A percentile compares a stretch with the other conserved stretches of the same genome.
Conservation (phyloP, 2,797 vertebrate genomes). For the Etheostoma nigrum region DNA sequence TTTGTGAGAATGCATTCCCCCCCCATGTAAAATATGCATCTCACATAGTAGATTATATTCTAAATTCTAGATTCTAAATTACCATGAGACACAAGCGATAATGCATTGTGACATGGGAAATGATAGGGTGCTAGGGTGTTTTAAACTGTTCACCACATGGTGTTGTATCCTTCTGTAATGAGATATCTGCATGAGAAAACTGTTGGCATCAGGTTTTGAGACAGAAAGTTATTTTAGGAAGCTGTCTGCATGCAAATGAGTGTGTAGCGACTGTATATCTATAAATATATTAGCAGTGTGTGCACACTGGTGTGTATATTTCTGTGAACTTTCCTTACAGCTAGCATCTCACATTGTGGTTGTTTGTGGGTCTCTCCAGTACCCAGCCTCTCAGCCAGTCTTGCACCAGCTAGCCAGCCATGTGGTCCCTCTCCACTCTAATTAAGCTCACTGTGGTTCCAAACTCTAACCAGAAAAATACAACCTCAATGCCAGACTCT, state of each 20-base stretch:
- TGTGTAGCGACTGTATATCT: constrained; percentile 45
- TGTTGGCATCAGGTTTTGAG: constrained; percentile 26
- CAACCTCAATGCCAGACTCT: constrained; percentile 59
- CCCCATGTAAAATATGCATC: constrained; percentile 30
- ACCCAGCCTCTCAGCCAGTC: constrained; percentile 45
- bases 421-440: constrained; percentile 74
- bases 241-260: constrained; percentile 62
- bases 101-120: constrained; percentile 24
- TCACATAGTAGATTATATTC: not conserved
- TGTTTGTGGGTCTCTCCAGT: constrained; percentile 51
- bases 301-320: constrained; percentile 11
- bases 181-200: constrained; percentile 43
- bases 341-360: constrained; percentile 30
- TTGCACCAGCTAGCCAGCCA: constrained; percentile 64
- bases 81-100: constrained; percentile 34
- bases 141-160: constrained; percentile 39
- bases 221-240: constrained; percentile 33
- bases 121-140: constrained; percentile 42
- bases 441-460: constrained; percentile 81
- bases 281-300: constrained; percentile 49
- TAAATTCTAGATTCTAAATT: constrained; percentile 15
- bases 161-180: constrained; percentile 46
- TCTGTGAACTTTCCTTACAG: not conserved
- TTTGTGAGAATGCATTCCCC: constrained; percentile 42
- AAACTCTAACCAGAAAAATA: constrained; percentile 67